These are phyloP conservation scores for Pristionchus mayeri DNA, from an alignment of 2,888 invertebrate species.

Conservation along the genomic window DNA sequence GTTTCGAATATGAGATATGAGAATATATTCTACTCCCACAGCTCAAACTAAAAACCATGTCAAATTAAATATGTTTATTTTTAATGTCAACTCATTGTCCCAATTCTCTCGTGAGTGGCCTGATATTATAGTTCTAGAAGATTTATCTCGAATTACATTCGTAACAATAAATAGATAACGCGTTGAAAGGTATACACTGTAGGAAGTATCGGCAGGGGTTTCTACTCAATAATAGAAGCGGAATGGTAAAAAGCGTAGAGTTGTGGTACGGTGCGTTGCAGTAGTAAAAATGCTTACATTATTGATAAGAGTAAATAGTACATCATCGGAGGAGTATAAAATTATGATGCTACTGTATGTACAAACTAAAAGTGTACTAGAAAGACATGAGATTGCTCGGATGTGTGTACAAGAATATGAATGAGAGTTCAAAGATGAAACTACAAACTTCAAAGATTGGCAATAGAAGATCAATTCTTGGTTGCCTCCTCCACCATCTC, in stretches of 20 bases:
- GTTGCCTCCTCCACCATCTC: conserved; percentile 60
- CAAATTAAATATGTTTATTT: too few relatives aligned
- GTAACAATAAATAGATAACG: not conserved
- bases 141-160: conserved; percentile 28
- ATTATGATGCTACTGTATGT: not conserved
- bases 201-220: not conserved
- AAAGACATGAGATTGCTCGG: conserved; percentile 13
- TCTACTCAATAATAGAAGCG: not conserved
- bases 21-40: too few relatives aligned
- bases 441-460: not conserved
- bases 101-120: too few relatives aligned
- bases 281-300: too few relatives aligned
- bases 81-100: too few relatives aligned
- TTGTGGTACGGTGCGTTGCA: not conserved
- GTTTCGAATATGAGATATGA: too few relatives aligned
- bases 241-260: not conserved
- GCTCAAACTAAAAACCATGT: too few relatives aligned
- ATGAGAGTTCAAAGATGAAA: not conserved
- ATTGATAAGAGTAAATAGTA: not conserved
- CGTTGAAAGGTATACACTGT: not conserved
- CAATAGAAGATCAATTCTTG: not conserved
- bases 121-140: too few relatives aligned
- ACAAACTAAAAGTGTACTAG: not conserved
- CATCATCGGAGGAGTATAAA: not conserved
- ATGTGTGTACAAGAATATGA: not conserved